These are phyloP conservation scores for Apostichopus leukothele DNA, from an alignment of 53 echinoderm and acorn worm genomes.

Conservation along the genomic window DNA sequence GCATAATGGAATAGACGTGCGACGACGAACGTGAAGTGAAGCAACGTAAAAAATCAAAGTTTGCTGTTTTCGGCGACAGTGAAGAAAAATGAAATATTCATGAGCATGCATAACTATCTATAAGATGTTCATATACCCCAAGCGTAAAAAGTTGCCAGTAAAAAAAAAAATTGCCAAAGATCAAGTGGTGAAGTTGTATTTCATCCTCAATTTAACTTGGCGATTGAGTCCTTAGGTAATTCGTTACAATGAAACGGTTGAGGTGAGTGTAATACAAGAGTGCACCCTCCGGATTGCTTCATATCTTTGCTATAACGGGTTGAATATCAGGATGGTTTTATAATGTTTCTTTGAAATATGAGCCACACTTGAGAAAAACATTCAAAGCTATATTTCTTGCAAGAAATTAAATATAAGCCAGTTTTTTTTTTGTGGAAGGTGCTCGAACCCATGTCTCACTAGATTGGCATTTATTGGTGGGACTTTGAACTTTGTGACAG, in stretches of 20 bases:
- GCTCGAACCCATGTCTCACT: too few species aligned
- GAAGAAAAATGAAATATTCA: constrained; percentile 10
- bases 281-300: not conserved
- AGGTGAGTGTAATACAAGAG: not conserved
- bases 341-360: not conserved
- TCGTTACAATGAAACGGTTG: constrained; percentile 8
- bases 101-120: constrained; percentile 25
- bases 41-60: not conserved
- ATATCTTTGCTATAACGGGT: not conserved
- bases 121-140: constrained; percentile 15
- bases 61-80: constrained; percentile 11
- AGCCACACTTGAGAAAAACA: not conserved
- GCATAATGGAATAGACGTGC: not conserved
- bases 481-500: too few species aligned
- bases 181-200: constrained; percentile 3
- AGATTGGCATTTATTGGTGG: too few species aligned
- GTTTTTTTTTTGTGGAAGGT: not conserved
- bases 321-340: not conserved
- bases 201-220: constrained; percentile 33
- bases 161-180: not conserved
- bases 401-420: not conserved
- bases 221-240: not conserved
- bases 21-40: not conserved
- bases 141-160: constrained; percentile 7
- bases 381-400: not conserved